Evolutionary conservation across 2,888 invertebrate genomes (phyloP), one percentile per base, ranked within the genome.

Genomic region (Tipula lateralis): DNA sequence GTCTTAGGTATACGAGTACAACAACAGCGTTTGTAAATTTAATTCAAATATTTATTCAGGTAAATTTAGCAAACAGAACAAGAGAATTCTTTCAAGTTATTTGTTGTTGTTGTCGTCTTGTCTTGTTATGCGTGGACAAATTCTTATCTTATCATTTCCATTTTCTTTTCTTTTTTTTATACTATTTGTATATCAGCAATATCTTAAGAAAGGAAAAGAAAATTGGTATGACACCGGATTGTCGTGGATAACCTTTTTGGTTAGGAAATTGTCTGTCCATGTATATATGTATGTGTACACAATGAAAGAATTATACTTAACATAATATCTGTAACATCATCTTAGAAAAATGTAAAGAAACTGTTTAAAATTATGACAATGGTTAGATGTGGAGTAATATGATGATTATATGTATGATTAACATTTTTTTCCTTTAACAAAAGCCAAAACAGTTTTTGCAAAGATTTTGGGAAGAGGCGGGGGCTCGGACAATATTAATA

Each of bases 21-120:
- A 19, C 66, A 66, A 66, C 66, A 66, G 24, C 24, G 24, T 24
- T 3, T 24, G 66, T 24, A 66, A 66, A 66, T 66, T 66, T 66
- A 66, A 66, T 66, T 66, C 66, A 66, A 66, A 66, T 66, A 66
- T 66, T 66, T 66, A 66, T 66, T 66, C 66, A 66, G 66, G 66
- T 66, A 66, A 66, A 66, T 66, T 66, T 66, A 66, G 24, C 66
- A 24, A 66, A 66, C 66, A 66, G 66, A 66, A 66, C 24, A 24
- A 66, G 66, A 19, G 66, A 66, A 66, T 66, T 66, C 66, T 66
- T 66, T 66, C 66, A 66, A 66, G 66, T 66, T 66, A 24, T 66
- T 66, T 66, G 19, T 66, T 66, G 1, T 66, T 16, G 32, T 32
- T 7, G 32, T 32, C 32, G 32, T 32, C 32, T 32, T 32, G n/a